Percentiles rank a stretch among this genome's conserved stretches.
These are phyloP conservation scores for Oncopodura yosiiana DNA, from an alignment of 1,140 invertebrate genomes.

Conservation along the genomic window DNA sequence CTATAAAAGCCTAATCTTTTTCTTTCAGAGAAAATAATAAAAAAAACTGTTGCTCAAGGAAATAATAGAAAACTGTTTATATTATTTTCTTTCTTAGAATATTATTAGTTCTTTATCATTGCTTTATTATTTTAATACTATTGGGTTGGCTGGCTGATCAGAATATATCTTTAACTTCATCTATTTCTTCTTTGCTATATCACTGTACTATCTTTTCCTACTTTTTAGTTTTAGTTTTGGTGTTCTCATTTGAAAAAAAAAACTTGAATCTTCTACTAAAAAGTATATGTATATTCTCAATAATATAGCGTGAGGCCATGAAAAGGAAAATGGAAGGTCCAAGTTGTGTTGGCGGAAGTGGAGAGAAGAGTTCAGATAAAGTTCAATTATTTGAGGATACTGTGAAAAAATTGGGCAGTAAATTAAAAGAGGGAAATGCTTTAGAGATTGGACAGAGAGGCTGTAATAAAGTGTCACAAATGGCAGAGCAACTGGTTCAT, in stretches of 20 bases:
- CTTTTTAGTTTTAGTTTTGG: no score
- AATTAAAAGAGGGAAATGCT: constrained; percentile 65
- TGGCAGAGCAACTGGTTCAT: constrained; percentile 65
- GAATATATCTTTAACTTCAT: no score
- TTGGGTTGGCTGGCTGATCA: no score
- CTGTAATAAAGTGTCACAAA: constrained; percentile 74
- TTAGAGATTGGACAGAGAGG: constrained; percentile 56
- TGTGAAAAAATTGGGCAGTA: constrained; percentile 65
- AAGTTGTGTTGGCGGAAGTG: constrained; percentile 14
- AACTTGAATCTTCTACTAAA: neutral
- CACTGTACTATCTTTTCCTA: no score
- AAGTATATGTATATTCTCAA: constrained; percentile 1
- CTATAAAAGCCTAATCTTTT: no score
- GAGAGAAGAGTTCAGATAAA: constrained; percentile 13
- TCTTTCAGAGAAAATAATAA: no score
- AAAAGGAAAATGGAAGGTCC: constrained; percentile 61
- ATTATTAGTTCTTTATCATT: no score
- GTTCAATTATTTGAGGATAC: constrained; percentile 57
- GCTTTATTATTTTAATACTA: no score
- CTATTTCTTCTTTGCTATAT: no score
- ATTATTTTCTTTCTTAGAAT: no score
- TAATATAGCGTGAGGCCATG: constrained; percentile 61
- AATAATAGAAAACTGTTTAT: no score
- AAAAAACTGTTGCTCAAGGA: no score
- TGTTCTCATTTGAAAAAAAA: neutral